phyloP scores from a whole-genome alignment of 2,113 vertebrate genomes.

The Tretioscincus oriximinensis region DNA sequence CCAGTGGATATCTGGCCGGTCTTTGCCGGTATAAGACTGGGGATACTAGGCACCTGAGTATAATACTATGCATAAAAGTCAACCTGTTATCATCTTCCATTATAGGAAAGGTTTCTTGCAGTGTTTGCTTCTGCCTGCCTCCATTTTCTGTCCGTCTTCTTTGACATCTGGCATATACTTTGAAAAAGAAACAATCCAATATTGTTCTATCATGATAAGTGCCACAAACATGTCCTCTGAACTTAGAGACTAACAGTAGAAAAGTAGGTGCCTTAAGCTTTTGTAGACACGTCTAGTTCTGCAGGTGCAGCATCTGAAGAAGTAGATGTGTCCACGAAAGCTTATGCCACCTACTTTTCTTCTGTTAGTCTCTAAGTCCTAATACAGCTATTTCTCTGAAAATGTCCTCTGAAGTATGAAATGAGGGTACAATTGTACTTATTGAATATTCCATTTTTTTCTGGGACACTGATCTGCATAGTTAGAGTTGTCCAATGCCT shows the following conservation, averaged over 20 bases:
- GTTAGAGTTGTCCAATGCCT: too few relatives aligned
- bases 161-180: conserved; percentile 5
- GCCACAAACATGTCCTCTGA: conserved; percentile 8
- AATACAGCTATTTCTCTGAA: too few relatives aligned
- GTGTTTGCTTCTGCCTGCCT: background rate
- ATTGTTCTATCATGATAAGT: conserved; percentile 13
- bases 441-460: conserved; percentile 16
- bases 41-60: too few relatives aligned
- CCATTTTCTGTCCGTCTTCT: background rate
- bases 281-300: too few relatives aligned
- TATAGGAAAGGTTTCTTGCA: background rate
- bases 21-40: too few relatives aligned
- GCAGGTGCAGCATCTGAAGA: too few relatives aligned
- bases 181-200: background rate
- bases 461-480: conserved; percentile 40
- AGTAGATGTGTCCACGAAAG: too few relatives aligned
- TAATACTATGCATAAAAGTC: background rate
- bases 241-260: too few relatives aligned
- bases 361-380: too few relatives aligned
- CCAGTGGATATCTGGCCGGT: too few relatives aligned
- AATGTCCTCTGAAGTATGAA: conserved; percentile 31
- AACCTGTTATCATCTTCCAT: background rate
- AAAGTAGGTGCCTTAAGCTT: too few relatives aligned
- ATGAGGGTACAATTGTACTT: conserved; percentile 24
- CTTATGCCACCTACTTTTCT: too few relatives aligned